Evolutionary conservation across 2,888 invertebrate genomes (phyloP).

Genomic region (Geophilus truncorum): DNA sequence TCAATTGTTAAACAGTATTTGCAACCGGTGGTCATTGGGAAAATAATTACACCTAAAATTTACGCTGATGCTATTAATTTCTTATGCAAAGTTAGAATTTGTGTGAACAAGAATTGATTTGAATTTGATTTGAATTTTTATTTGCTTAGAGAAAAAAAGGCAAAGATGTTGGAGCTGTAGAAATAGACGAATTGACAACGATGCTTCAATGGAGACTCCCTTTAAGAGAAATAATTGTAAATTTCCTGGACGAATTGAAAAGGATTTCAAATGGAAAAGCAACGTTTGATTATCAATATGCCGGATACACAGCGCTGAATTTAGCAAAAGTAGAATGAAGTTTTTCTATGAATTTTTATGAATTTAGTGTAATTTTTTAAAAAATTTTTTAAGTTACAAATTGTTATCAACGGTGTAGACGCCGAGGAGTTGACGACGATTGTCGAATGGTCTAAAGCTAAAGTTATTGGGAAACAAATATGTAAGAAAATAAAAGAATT

Average conservation of each 20-base stretch:
- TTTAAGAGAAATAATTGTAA: conserved; percentile 85
- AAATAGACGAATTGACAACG: conserved; percentile 75
- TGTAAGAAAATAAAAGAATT: conserved; percentile 71
- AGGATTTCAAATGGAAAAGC: conserved; percentile 89
- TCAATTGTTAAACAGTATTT: conserved; percentile 67
- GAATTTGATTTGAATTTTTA: background rate
- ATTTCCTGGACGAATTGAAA: conserved; percentile 90
- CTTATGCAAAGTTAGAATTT: conserved; percentile 45
- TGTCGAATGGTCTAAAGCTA: conserved; percentile 66
- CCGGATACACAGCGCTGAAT: conserved; percentile 69
- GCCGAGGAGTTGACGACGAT: conserved; percentile 82
- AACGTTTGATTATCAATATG: conserved; percentile 87
- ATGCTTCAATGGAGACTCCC: conserved; percentile 80
- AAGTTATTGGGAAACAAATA: conserved; percentile 61
- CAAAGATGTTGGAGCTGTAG: conserved; percentile 61
- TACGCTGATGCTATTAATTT: conserved; percentile 43
- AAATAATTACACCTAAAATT: conserved; percentile 75
- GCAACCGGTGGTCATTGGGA: conserved; percentile 83
- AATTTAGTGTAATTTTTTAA: background rate
- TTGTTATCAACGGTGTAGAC: conserved; percentile 69
- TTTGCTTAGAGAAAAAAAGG: conserved; percentile 61
- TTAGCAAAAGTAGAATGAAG: conserved; percentile 59
- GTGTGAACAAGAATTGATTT: background rate
- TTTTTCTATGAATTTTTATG: background rate
- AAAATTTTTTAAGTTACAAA: conserved; percentile 55